These are phyloP conservation scores for Cyclina sinensis DNA, from an alignment of 1,140 invertebrate genomes.

Conservation along the genomic window DNA sequence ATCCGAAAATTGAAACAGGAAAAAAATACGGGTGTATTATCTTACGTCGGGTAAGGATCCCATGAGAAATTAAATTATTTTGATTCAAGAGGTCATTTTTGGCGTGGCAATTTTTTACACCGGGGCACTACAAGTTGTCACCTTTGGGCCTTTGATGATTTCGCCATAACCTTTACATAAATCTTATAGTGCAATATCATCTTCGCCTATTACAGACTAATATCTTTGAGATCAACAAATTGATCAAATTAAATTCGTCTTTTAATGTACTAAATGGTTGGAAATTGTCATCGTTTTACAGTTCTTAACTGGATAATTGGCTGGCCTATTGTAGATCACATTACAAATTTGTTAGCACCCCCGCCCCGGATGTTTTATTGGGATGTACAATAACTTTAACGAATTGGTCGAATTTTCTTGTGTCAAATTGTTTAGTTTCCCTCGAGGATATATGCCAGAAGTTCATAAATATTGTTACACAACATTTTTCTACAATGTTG, in stretches of 20 bases:
- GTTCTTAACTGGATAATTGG: slow-evolving; percentile 51
- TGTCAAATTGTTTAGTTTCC: not conserved
- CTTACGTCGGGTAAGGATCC: not conserved
- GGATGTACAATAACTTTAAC: slow-evolving; percentile 18
- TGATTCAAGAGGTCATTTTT: slow-evolving; percentile 24
- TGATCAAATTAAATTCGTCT: slow-evolving; percentile 35
- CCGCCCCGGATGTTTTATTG: slow-evolving; percentile 45
- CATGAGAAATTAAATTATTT: slow-evolving; percentile 18
- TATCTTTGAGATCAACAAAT: slow-evolving; percentile 6
- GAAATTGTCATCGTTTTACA: slow-evolving; percentile 33
- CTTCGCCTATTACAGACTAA: slow-evolving; percentile 12
- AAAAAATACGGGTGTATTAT: slow-evolving; percentile 17
- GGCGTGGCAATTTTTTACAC: slow-evolving; percentile 29
- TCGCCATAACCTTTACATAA: not conserved
- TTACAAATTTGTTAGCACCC: slow-evolving; percentile 21
- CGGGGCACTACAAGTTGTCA: slow-evolving; percentile 4
- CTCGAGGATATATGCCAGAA: not conserved
- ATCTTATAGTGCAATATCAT: slow-evolving; percentile 41
- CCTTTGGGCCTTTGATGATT: slow-evolving; percentile 38
- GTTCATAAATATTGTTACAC: no score
- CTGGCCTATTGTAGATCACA: slow-evolving; percentile 17
- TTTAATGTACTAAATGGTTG: slow-evolving; percentile 47
- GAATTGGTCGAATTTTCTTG: not conserved
- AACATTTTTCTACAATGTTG: no score
- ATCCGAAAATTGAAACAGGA: not conserved